Evolutionary conservation across 2,888 invertebrate species (phyloP).

Genomic region (Phragmatobia fuliginosa): DNA sequence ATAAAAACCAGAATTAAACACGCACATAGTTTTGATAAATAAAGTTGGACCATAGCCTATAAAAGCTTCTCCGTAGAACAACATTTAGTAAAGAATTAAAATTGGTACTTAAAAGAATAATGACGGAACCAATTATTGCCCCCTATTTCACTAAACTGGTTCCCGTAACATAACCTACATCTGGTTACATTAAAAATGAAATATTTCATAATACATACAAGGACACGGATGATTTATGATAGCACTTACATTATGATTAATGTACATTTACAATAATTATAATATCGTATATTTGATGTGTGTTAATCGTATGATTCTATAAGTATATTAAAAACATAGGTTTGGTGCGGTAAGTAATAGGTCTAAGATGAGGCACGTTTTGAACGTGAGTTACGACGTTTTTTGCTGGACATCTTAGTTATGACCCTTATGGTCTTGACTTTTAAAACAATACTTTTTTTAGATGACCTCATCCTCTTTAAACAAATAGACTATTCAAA

Average conservation of each 20-base stretch:
- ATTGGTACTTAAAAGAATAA: not conserved
- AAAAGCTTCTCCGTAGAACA: not conserved
- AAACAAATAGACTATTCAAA: not conserved
- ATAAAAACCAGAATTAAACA: not conserved
- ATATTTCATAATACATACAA: conserved; percentile 27
- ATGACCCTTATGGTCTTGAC: not conserved
- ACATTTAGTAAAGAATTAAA: not conserved
- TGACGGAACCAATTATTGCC: not conserved
- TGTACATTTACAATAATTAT: conserved; percentile 43
- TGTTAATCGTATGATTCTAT: conserved; percentile 22
- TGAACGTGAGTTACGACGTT: not conserved
- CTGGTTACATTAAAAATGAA: conserved; percentile 36
- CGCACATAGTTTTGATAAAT: too few relatives aligned
- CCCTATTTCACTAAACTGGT: not conserved
- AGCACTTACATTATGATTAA: conserved; percentile 47
- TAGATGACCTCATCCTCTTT: not conserved
- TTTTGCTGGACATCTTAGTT: not conserved
- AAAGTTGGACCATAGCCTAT: too few relatives aligned
- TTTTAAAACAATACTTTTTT: not conserved
- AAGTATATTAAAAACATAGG: conserved; percentile 17
- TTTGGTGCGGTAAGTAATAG: conserved; percentile 14
- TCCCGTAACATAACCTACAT: conserved; percentile 6
- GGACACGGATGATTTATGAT: conserved; percentile 46
- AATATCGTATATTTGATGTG: conserved; percentile 19
- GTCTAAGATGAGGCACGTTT: not conserved